Base-by-base conservation (phyloP, 1,140 invertebrate species). In the Cherax quadricarinatus region DNA sequence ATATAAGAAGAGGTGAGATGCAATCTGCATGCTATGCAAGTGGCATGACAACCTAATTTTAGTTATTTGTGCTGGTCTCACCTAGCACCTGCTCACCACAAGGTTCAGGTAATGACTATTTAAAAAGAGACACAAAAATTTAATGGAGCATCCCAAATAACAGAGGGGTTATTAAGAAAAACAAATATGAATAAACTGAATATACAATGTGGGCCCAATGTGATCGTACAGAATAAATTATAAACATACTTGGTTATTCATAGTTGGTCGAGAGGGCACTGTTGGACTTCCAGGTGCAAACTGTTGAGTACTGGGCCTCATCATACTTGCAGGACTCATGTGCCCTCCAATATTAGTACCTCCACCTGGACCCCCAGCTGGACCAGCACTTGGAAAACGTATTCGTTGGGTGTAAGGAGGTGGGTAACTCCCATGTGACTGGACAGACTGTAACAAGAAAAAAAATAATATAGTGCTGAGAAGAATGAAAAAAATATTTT, bases 341-440 rank as follows among this genome's bases (percentile, higher is more conserved):
- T 80, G 89, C 9, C 75, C 53, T 5, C 48, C 84, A 41, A 84
- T 66, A 18, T n/a, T 75, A 9, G 60, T 80, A 41, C 86, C 91
- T 57, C 88, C 88, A 49, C 91, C 91, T n/a, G 91, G 81, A 10
- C 86, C 91, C n/a, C 86, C 86, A 30, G 86, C 21, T 78, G 91
- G 91, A 57, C 91, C 91, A 21, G 66, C 81, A 84, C 75, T 92
- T n/a, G 86, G 91, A 85, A 92, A 88, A 30, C 91, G 66, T 53
- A 73, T 41, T 30, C 86, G n/a, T 7, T 92, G 91, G 70, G 78
- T 73, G 48, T 82, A 83, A 4, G 79, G 80, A 12, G 91, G 86
- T 51, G 86, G 91, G 80, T 92, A 92, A 80, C 53, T 92, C 51
- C 86, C 78, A 14, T 82, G 80, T 49, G 91, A 78, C 21, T 86